Base-by-base conservation (phyloP, 2,888 invertebrate species). In the Blastobasis adustella region DNA sequence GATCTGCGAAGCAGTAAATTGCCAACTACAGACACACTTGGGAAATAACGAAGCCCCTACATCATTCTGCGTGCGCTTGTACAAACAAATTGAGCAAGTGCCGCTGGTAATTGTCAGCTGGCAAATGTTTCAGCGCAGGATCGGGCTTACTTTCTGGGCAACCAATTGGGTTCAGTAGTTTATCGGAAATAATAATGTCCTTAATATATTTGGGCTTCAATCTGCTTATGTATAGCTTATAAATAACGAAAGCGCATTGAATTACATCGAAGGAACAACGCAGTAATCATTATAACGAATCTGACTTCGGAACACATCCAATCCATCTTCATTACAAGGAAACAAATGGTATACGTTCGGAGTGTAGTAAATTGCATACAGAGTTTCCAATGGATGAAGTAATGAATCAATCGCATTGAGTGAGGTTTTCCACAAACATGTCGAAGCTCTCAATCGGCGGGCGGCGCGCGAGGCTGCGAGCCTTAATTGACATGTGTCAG, bases 401-500 rank as follows among this genome's bases (percentile, higher is more conserved):
- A 82, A 85, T 87, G 84, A 86, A 86, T 87, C 87, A 87, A 82
- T 84, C 84, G 67, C 58, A 57, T 63, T 63, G 70, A 69, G 72
- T 75, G 79, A 76, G 79, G 75, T 76, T 83, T 80, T 81, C 80
- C 79, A 82, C 82, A 85, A 85, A 83, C 84, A 83, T 83, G 85
- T 82, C 79, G 76, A 79, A 82, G 82, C 79, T 75, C 83, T 86
- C 82, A 82, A 87, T 85, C 80, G 73, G 73, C 77, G 76, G 73
- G 79, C 73, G 64, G 73, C 76, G 75, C 76, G 75, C 42, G 42
- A 9, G 6, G 81, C 76, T 72, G 74, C 70, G 76, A 79, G 76
- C 73, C 72, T 82, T 88, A 87, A 87, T 88, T 88, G 87, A 88
- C 87, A 86, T 83, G 78, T 87, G 87, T 86, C 87, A 86, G 85